phyloP scores from a whole-genome alignment of 2,797 vertebrate species.

The Siniperca undulata region DNA sequence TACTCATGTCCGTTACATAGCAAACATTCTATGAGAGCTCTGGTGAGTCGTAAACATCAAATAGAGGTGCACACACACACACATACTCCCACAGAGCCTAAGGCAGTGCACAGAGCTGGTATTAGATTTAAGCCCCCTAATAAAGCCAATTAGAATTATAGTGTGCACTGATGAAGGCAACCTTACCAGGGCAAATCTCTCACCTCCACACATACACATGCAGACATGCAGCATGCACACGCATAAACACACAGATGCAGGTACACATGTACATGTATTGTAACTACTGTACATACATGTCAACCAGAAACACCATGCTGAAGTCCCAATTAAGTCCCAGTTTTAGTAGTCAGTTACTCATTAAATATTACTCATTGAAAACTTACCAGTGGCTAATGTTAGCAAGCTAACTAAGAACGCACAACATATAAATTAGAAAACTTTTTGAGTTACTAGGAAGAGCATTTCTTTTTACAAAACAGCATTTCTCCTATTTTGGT shows the following conservation, averaged over 20 bases:
- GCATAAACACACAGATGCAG: slow-evolving; percentile 6
- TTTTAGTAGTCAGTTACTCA: neutral
- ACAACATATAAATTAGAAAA: neutral
- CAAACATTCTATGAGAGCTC: slow-evolving; percentile 52
- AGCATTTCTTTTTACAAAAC: neutral
- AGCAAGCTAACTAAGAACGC: neutral
- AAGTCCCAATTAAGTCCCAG: neutral
- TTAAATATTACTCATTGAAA: neutral
- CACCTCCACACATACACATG: slow-evolving; percentile 35
- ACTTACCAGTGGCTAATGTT: neutral
- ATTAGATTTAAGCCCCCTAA: slow-evolving; percentile 79
- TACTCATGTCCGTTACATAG: slow-evolving; percentile 57
- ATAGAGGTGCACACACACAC: slow-evolving; percentile 32
- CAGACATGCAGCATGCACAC: slow-evolving; percentile 3
- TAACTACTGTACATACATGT: neutral
- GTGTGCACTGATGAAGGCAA: slow-evolving; percentile 68
- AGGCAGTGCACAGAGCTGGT: slow-evolving; percentile 66
- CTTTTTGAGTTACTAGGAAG: neutral
- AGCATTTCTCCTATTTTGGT: neutral
- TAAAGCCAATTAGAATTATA: slow-evolving; percentile 82
- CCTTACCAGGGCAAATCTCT: slow-evolving; percentile 47
- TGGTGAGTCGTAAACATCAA: slow-evolving; percentile 59
- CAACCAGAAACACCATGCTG: neutral
- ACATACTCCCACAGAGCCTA: slow-evolving; percentile 45
- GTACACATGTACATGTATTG: neutral